A percentile compares a stretch with the other conserved stretches of the same genome.
These are phyloP conservation scores for Scaptomyza flava DNA, from an alignment of 2,888 invertebrate genomes.

Conservation along the genomic window DNA sequence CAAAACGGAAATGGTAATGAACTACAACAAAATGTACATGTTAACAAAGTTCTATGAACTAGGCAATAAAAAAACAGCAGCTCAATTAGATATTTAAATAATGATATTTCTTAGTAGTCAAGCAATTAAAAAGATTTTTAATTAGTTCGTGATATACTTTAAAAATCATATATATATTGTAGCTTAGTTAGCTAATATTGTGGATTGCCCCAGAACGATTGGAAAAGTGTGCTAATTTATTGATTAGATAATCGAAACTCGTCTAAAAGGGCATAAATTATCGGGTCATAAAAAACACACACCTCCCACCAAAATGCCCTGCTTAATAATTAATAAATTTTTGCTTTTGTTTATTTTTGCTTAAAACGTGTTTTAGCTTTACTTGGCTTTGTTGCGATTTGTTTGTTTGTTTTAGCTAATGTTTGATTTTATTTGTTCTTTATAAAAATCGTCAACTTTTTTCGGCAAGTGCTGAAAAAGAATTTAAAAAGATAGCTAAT, in stretches of 20 bases:
- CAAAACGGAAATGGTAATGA: not conserved
- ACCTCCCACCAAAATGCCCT: conserved; percentile 34
- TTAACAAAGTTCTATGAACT: not conserved
- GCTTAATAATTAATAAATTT: conserved; percentile 65
- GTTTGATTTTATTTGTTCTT: conserved; percentile 28
- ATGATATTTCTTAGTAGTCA: not conserved
- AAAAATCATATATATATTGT: not conserved
- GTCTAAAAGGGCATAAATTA: conserved; percentile 38
- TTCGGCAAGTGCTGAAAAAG: conserved; percentile 38
- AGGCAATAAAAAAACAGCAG: not conserved
- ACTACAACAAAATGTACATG: not conserved
- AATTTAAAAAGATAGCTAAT: conserved; percentile 50
- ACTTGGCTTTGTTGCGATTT: conserved; percentile 21
- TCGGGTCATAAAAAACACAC: conserved; percentile 41
- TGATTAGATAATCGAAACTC: conserved; percentile 14
- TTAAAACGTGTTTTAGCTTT: conserved; percentile 34
- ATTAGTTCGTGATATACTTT: not conserved
- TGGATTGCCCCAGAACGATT: conserved; percentile 2
- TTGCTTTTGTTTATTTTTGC: conserved; percentile 27
- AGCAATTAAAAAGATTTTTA: not conserved
- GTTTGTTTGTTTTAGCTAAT: conserved; percentile 11
- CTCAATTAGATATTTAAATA: not conserved
- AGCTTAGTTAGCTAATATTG: conserved; percentile 7
- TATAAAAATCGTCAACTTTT: conserved; percentile 72
- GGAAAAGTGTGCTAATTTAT: conserved; percentile 37